Conservation (phyloP, 2,113 vertebrate genomes). For the Oophaga pumilio region DNA sequence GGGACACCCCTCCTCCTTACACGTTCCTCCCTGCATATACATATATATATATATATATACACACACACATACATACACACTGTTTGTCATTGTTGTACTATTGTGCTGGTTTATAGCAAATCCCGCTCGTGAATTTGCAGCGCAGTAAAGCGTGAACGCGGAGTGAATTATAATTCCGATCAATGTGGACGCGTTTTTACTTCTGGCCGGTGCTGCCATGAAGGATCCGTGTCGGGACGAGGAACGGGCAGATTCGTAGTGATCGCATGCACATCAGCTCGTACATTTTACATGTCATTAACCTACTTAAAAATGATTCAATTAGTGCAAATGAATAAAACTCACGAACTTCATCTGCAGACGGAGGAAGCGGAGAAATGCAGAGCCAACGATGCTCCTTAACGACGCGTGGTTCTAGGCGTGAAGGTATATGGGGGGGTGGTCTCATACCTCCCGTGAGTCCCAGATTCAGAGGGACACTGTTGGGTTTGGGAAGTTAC, state of each 20-base stretch:
- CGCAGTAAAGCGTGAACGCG: conserved; percentile 5
- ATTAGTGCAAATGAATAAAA: conserved; percentile 1
- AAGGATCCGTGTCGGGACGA: not conserved
- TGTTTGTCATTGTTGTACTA: not conserved
- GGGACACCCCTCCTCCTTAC: too few species aligned
- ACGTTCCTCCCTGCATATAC: too few species aligned
- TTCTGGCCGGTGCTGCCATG: conserved; percentile 2
- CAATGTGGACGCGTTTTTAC: not conserved
- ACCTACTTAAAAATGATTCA: conserved; percentile 40
- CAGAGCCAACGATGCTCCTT: not conserved
- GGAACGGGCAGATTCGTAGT: conserved; percentile 4
- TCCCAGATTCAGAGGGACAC: too few species aligned
- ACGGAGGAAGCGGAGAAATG: not conserved
- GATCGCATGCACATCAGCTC: conserved; percentile 39
- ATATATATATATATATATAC: too few species aligned
- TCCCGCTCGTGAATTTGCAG: not conserved
- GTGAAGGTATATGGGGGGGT: not conserved
- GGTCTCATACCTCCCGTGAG: not conserved
- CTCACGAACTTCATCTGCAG: not conserved
- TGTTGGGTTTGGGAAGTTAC: too few species aligned
- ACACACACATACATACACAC: not conserved
- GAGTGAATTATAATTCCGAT: conserved; percentile 26
- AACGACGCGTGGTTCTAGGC: not conserved
- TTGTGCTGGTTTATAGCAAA: not conserved
- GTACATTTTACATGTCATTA: conserved; percentile 49